phyloP scores from a whole-genome alignment of 2,888 invertebrate genomes.

The Helobdella robusta region DNA sequence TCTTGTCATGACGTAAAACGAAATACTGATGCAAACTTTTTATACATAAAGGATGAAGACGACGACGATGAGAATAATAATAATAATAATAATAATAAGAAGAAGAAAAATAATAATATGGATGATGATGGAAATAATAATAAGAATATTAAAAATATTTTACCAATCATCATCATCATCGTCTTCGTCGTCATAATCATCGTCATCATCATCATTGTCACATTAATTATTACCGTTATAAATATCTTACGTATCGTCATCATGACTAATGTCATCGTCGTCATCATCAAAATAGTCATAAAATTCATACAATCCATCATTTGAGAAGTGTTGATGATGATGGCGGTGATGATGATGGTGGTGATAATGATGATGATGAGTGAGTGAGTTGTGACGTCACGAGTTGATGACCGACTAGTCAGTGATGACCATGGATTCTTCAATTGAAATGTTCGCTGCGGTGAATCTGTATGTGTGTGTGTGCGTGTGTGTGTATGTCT shows the following conservation, averaged over 20 bases:
- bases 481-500: too few species aligned
- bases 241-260: not conserved
- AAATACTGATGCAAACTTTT: too few species aligned
- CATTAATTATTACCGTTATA: not conserved
- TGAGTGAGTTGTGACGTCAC: too few species aligned
- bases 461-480: too few species aligned
- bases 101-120: not conserved
- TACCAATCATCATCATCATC: not conserved
- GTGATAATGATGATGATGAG: too few species aligned
- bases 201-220: not conserved
- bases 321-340: too few species aligned
- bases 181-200: not conserved
- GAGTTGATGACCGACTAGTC: too few species aligned
- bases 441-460: too few species aligned
- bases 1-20: too few species aligned
- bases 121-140: too few species aligned
- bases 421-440: too few species aligned
- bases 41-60: not conserved
- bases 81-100: not conserved
- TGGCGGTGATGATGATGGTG: too few species aligned
- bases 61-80: not conserved
- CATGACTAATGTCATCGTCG: not conserved
- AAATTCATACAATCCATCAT: not conserved
- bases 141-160: not conserved
- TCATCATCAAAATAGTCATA: not conserved